A percentile compares a stretch with the other conserved stretches of the same genome.
Conservation (phyloP, 2,113 vertebrate genomes). For the Lontra canadensis region DNA sequence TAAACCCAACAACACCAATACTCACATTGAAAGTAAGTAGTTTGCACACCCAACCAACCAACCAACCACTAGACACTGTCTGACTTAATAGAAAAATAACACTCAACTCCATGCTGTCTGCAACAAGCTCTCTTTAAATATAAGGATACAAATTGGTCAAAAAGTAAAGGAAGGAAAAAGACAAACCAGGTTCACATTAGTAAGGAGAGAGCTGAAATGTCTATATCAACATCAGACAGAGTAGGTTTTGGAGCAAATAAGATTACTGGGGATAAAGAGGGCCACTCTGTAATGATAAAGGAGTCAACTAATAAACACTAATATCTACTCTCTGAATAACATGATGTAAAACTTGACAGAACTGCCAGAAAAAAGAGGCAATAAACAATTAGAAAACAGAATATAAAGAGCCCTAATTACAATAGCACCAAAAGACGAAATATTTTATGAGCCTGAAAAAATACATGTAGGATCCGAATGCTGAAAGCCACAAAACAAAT, state of each 20-base stretch:
- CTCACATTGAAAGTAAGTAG: background rate
- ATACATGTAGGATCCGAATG: background rate
- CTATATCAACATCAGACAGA: background rate
- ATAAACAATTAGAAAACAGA: background rate
- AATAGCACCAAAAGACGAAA: background rate
- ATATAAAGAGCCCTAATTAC: background rate
- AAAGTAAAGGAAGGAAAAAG: background rate
- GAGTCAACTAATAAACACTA: background rate
- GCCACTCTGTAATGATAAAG: background rate
- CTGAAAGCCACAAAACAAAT: background rate
- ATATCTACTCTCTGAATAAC: background rate
- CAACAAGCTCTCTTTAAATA: background rate
- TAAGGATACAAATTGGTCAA: background rate
- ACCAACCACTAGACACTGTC: background rate
- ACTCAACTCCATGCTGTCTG: too few relatives aligned
- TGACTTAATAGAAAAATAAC: background rate
- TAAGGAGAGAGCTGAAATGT: background rate
- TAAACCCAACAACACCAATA: too few relatives aligned
- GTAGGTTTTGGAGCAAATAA: background rate
- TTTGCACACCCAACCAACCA: background rate
- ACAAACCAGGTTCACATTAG: background rate
- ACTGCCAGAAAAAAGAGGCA: background rate
- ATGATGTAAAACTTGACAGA: background rate
- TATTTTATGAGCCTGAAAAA: background rate
- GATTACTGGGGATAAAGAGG: background rate